Evolutionary conservation across 2,888 invertebrate species (phyloP).

Genomic region (Catocala sponsa): DNA sequence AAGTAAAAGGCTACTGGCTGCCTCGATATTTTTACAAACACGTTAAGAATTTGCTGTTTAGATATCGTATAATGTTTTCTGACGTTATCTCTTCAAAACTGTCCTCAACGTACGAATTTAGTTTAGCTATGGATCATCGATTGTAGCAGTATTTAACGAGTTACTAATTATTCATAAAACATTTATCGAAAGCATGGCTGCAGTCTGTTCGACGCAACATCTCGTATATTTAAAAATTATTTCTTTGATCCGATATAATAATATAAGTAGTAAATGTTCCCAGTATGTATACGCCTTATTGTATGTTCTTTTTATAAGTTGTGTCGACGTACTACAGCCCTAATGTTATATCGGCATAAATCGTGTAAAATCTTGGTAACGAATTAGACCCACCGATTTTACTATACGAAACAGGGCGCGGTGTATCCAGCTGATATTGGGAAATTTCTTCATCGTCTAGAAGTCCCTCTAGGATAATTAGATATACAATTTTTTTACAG

Average conservation of each 20-base stretch:
- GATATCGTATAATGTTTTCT: background rate
- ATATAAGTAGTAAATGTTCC: too few relatives aligned
- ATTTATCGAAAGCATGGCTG: slow-evolving; percentile 12
- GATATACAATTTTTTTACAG: slow-evolving; percentile 7
- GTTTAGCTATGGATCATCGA: slow-evolving; percentile 26
- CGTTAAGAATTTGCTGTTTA: too few relatives aligned
- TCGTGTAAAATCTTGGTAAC: slow-evolving; percentile 10
- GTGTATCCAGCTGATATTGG: slow-evolving; percentile 13
- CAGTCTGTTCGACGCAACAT: slow-evolving; percentile 18
- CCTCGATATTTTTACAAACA: too few relatives aligned
- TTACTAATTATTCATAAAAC: slow-evolving; percentile 27
- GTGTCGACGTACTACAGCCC: slow-evolving; percentile 20
- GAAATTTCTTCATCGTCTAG: slow-evolving; percentile 10
- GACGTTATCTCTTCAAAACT: slow-evolving; percentile 13
- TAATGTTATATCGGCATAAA: slow-evolving; percentile 18
- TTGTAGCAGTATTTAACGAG: slow-evolving; percentile 33
- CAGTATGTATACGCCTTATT: background rate
- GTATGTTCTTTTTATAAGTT: background rate
- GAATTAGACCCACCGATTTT: slow-evolving; percentile 20
- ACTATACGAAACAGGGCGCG: slow-evolving; percentile 9
- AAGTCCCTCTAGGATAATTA: slow-evolving; percentile 5
- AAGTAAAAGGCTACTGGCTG: too few relatives aligned
- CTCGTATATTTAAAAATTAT: background rate
- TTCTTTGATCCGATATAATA: too few relatives aligned
- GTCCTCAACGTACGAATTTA: slow-evolving; percentile 27